Percentiles rank a stretch among this genome's conserved stretches.
phyloP scores from a whole-genome alignment of 2,113 vertebrate species.

The Tetrao urogallus region DNA sequence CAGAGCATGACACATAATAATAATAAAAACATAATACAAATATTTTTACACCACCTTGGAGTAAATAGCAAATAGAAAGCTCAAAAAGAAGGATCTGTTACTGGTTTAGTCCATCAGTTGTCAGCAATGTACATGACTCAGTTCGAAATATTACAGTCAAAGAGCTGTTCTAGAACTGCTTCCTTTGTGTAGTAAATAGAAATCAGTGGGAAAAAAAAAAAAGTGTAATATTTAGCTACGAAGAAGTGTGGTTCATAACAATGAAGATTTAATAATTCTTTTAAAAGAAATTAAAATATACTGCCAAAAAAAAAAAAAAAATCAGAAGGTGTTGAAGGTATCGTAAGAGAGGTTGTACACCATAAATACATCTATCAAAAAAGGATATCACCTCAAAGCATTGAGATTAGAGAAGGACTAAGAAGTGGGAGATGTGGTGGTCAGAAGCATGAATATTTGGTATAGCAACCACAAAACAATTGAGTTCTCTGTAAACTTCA shows the following conservation, averaged over 20 bases:
- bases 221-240: background rate
- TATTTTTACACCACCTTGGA: background rate
- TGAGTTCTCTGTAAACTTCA: too few relatives aligned
- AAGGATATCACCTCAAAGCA: background rate
- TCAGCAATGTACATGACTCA: background rate
- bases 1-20: background rate
- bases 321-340: background rate
- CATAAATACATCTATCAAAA: background rate
- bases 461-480: too few relatives aligned
- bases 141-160: background rate
- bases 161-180: background rate
- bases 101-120: background rate
- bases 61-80: background rate
- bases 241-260: background rate
- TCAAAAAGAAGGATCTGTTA: background rate
- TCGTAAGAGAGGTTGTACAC: background rate
- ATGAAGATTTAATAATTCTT: background rate
- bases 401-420: background rate
- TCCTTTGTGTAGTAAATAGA: background rate
- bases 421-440: too few relatives aligned
- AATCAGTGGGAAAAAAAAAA: background rate
- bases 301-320: background rate
- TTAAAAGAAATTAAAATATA: background rate
- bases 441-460: too few relatives aligned
- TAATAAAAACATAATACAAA: background rate